A percentile compares a stretch with the other conserved stretches of the same genome.
Conservation (phyloP, 2,888 invertebrate species). For the Brachypterus glaber region DNA sequence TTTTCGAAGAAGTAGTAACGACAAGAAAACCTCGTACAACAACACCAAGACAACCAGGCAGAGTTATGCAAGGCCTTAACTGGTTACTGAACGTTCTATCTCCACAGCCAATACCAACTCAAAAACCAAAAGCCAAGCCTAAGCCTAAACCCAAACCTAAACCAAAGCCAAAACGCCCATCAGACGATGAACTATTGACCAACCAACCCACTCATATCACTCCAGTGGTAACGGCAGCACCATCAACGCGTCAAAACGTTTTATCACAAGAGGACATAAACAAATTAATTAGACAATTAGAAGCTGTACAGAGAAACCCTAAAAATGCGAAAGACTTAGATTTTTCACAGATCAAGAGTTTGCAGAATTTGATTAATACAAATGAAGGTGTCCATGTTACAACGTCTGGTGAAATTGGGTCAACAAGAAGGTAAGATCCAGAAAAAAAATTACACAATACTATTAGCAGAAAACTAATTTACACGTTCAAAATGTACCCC, state of each 20-base stretch:
- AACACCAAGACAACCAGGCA: slow-evolving; percentile 39
- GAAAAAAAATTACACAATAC: too few species aligned
- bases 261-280: slow-evolving; percentile 31
- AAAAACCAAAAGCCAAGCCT: slow-evolving; percentile 18
- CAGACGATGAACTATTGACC: slow-evolving; percentile 27
- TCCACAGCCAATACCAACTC: slow-evolving; percentile 26
- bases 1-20: slow-evolving; percentile 26
- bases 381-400: slow-evolving; percentile 26
- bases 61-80: slow-evolving; percentile 36
- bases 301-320: slow-evolving; percentile 35
- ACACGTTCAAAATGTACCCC: too few species aligned
- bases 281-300: slow-evolving; percentile 33
- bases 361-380: slow-evolving; percentile 29
- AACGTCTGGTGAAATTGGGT: slow-evolving; percentile 25
- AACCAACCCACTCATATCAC: slow-evolving; percentile 35
- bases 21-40: slow-evolving; percentile 33
- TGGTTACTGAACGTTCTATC: slow-evolving; percentile 38
- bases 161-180: slow-evolving; percentile 19
- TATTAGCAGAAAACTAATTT: slow-evolving; percentile 10
- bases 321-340: slow-evolving; percentile 30
- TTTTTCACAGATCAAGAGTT: slow-evolving; percentile 29
- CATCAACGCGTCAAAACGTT: slow-evolving; percentile 21
- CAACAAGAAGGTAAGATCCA: slow-evolving; percentile 24
- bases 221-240: slow-evolving; percentile 30
- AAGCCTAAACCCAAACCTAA: slow-evolving; percentile 16